Conservation (phyloP, 2,888 invertebrate genomes). For the Argyresthia goedartella region DNA sequence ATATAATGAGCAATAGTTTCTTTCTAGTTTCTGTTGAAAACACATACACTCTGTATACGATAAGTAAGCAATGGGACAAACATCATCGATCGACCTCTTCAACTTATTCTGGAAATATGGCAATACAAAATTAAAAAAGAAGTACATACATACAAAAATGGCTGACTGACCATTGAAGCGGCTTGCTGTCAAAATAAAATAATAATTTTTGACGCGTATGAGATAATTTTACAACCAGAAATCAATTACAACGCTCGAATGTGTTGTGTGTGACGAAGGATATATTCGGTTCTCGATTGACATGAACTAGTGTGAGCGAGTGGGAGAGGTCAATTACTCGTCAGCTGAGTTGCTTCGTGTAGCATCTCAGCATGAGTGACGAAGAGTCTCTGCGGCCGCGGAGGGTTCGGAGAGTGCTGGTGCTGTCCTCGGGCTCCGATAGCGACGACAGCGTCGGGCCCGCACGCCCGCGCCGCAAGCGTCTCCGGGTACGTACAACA, state of each 20-base stretch:
- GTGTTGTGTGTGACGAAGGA: constrained; percentile 30
- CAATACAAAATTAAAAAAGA: too few species aligned
- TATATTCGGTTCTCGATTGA: constrained; percentile 23
- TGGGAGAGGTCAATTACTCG: constrained; percentile 58
- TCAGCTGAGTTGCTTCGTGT: constrained; percentile 52
- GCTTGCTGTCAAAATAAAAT: constrained; percentile 68
- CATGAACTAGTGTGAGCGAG: constrained; percentile 27
- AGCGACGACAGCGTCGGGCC: constrained; percentile 54
- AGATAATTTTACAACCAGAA: constrained; percentile 8
- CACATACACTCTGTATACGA: too few species aligned
- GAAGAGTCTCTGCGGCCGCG: constrained; percentile 40
- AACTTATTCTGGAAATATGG: too few species aligned
- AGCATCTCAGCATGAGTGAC: constrained; percentile 41
- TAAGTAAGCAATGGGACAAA: too few species aligned
- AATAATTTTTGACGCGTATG: constrained; percentile 40
- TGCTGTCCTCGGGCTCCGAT: constrained; percentile 50
- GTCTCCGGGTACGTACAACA: constrained; percentile 53
- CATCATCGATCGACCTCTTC: too few species aligned
- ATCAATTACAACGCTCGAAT: background rate
- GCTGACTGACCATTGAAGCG: constrained; percentile 57
- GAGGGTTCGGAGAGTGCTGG: constrained; percentile 43
- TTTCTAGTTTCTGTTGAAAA: too few species aligned
- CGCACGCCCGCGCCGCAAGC: constrained; percentile 48
- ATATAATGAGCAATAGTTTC: too few species aligned
- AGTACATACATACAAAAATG: too few species aligned